Evolutionary conservation across 2,113 vertebrate genomes (phyloP), one percentile per base, ranked within the genome.

Genomic region (Phocoena phocoena): DNA sequence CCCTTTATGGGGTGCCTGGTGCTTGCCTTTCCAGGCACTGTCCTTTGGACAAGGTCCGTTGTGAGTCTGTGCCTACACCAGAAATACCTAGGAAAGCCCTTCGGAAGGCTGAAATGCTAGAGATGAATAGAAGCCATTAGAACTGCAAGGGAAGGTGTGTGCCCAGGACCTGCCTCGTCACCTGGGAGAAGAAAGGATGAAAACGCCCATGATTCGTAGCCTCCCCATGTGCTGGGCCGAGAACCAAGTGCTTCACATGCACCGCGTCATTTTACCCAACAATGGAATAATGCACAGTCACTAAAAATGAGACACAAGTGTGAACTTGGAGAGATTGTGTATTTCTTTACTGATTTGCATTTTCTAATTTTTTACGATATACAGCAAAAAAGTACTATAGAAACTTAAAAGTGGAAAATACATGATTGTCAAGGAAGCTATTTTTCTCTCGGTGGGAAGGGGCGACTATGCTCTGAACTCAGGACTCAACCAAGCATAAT

Each of bases 321-420:
- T 36, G 53, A 76, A 80, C 10, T 33, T n/a, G 31, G 81, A 77
- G 13, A 71, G 33, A 41, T 14, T 5, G 36, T 17, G 13, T 14
- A 11, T 63, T 31, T 89, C 63, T 81, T 65, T 8, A 21, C 18
- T 81, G 11, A 41, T 76, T 79, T 81, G 53, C 31, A 53, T 90
- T 47, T 88, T 44, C 21, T 88, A 38, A 62, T 79, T 74, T 90
- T 95, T 92, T 62, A 79, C 70, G 60, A 41, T 33, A 71, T 74
- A 50, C 21, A 79, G 55, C 44, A 67, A 73, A 94, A 91, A 63
- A 73, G 82, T 38, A 65, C 68, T 50, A 88, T 5, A 65, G 83
- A 65, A 77, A 89, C 41, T 70, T 33, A 20, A 87, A 79, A 74
- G 55, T 14, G 8, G 81, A 80, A 93, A 87, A n/a, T 36, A 26